Evolutionary conservation across 2,797 vertebrate genomes (phyloP).

Genomic region (Sparidentex hasta): DNA sequence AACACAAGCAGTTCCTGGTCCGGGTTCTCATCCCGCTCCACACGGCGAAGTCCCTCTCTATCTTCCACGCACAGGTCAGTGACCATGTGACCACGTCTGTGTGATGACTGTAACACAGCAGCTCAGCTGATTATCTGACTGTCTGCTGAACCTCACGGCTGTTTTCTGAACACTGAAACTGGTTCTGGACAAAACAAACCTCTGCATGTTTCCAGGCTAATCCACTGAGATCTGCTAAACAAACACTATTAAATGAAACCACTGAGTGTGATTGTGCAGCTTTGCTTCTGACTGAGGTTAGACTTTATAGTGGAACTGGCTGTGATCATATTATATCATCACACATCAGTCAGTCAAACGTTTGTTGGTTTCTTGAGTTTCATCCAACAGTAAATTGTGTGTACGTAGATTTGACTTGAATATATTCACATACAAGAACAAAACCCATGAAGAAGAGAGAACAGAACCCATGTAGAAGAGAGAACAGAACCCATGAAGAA

Average conservation of each 20-base stretch:
- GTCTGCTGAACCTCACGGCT: not conserved
- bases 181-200: not conserved
- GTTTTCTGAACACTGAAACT: not conserved
- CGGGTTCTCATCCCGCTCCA: slow-evolving; percentile 94
- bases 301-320: not conserved
- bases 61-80: slow-evolving; percentile 94
- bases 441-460: no score
- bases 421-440: no score
- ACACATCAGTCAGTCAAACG: not conserved
- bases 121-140: not conserved
- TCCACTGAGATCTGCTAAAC: not conserved
- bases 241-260: not conserved
- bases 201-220: not conserved
- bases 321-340: not conserved
- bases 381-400: not conserved
- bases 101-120: not conserved
- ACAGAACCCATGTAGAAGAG: no score
- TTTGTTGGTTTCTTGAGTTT: not conserved
- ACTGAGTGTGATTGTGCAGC: not conserved
- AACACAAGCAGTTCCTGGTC: slow-evolving; percentile 95
- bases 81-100: not conserved
- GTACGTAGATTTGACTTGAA: slow-evolving; percentile 5
- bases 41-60: slow-evolving; percentile 93
- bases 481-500: no score
- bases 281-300: not conserved